Conservation (phyloP, 1,140 invertebrate species). For the Meloidogyne floridensis region DNA sequence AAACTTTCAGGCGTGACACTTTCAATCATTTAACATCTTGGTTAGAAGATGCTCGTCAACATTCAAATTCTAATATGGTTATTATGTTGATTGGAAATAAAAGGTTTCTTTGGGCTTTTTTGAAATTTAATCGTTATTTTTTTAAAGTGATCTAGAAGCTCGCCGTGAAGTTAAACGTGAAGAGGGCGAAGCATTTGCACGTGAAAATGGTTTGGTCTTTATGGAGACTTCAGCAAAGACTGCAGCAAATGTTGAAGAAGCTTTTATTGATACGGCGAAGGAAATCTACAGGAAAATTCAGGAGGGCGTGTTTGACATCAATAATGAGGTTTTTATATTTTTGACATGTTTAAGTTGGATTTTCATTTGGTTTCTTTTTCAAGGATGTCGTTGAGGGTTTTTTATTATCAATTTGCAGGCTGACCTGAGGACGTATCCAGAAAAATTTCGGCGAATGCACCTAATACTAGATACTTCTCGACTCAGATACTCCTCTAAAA, state of each 20-base stretch:
- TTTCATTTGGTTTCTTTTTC: not conserved
- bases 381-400: not conserved
- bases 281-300: slow-evolving; percentile 99
- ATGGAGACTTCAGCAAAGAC: slow-evolving; percentile 99
- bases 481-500: too few species aligned
- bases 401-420: not conserved
- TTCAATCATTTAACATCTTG: slow-evolving; percentile 99
- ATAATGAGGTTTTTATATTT: slow-evolving; percentile 83
- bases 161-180: slow-evolving; percentile 96
- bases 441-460: too few species aligned
- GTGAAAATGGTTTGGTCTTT: slow-evolving; percentile 96
- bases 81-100: slow-evolving; percentile 72
- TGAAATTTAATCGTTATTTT: slow-evolving; percentile 4
- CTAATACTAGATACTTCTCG: too few species aligned
- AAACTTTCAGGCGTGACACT: slow-evolving; percentile 79
- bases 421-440: too few species aligned
- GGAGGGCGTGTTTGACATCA: slow-evolving; percentile 99
- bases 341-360: not conserved
- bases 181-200: slow-evolving; percentile 97
- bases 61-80: slow-evolving; percentile 99
- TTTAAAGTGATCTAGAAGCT: slow-evolving; percentile 86
- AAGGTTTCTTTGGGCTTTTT: slow-evolving; percentile 24
- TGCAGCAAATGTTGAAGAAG: slow-evolving; percentile 98
- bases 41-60: slow-evolving; percentile 98
- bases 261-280: slow-evolving; percentile 99